Evolutionary conservation across 2,113 vertebrate genomes (phyloP), one percentile per base, ranked within the genome.

Genomic region (Calypte anna): DNA sequence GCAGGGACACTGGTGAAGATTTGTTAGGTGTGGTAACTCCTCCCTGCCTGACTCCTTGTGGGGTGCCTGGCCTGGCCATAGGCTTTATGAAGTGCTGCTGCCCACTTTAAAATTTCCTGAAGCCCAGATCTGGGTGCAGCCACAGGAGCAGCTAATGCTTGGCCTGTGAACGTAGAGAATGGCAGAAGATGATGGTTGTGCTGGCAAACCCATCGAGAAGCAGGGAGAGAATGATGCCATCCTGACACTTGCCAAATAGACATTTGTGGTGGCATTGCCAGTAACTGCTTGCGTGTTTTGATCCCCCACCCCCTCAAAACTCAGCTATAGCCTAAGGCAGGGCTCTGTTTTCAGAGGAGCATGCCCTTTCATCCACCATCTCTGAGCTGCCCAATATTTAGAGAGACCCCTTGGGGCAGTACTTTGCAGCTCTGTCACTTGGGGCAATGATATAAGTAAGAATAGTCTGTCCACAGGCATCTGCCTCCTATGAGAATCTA

Each of bases 261-360:
- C 92, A 79, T 7, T 93, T 96, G 93, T 91, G 91, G 94, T 95
- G 87, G 74, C 36, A 15, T 59, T 92, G 63, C 82, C 90, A 89
- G 87, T 86, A 92, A 94, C 5, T 62, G 55, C 81, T 77, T 46
- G 17, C 59, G 24, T 50, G 11, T 91, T 87, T 91, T 54, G 11
- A 43, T 85, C 24, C 30, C 40, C 31, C 14, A 28, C 27, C 24
- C 9, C 36, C 55, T 40, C 33, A 75, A 61, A 78, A 89, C 59
- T 59, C 63, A 53, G 74, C 59, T 62, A 17, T 62, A 82, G 90
- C 62, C 38, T 74, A 48, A 95, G 80, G 90, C 91, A 75, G 55
- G 50, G 30, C 54, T 88, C 70, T 88, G 59, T 72, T 79, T 57
- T 57, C 94, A 59, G 31, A 79, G 66, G 40, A 90, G 69, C n/a